Conservation (phyloP, 64 coral and sea anemone genomes). For the Porites lutea region DNA sequence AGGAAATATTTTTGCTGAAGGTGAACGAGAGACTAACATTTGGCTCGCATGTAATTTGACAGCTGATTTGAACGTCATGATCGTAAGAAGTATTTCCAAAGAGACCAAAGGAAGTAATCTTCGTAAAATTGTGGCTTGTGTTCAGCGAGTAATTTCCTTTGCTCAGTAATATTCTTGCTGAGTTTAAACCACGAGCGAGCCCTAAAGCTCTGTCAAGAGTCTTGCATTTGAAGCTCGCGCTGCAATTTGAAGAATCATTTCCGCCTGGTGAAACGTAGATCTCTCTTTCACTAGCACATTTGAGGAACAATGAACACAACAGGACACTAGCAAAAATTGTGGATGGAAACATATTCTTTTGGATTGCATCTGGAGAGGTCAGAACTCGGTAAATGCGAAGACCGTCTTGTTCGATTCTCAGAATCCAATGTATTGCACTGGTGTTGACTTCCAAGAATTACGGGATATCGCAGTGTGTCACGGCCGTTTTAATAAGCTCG, state of each 20-base stretch:
- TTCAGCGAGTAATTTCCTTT: conserved; percentile 48
- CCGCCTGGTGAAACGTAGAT: conserved; percentile 34
- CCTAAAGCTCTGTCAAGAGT: conserved; percentile 15
- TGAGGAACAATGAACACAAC: too few relatives aligned
- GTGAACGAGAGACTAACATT: conserved; percentile 79
- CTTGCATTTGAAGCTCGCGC: background rate
- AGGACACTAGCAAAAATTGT: too few relatives aligned
- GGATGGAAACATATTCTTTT: too few relatives aligned
- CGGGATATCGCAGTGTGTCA: too few relatives aligned
- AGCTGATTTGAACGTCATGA: conserved; percentile 47
- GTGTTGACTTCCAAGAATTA: too few relatives aligned
- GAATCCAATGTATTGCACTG: too few relatives aligned
- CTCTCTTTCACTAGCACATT: background rate
- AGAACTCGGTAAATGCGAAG: too few relatives aligned
- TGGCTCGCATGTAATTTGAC: conserved; percentile 53
- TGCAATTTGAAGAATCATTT: conserved; percentile 32
- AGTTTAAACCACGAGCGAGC: conserved; percentile 10
- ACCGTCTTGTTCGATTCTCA: too few relatives aligned
- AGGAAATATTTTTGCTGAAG: conserved; percentile 57
- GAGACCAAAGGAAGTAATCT: conserved; percentile 53
- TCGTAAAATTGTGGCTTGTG: conserved; percentile 37
- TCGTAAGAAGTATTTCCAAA: conserved; percentile 19
- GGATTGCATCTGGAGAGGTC: too few relatives aligned
- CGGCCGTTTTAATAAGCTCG: too few relatives aligned
- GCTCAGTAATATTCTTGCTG: conserved; percentile 17